phyloP scores from a whole-genome alignment of 2,888 invertebrate species.

The Macrosoma leucophasiata region DNA sequence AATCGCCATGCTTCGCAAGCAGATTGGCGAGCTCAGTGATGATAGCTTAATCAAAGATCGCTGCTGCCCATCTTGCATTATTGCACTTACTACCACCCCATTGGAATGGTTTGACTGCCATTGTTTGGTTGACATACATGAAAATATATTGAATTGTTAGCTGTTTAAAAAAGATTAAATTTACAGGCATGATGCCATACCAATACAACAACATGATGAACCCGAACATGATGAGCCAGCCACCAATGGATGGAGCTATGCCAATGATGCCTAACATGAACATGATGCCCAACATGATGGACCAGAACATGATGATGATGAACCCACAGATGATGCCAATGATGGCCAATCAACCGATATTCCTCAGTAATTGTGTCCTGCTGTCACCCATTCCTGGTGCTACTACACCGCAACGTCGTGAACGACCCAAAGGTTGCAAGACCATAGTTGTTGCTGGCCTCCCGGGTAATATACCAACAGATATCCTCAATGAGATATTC shows the following conservation, averaged over 20 bases:
- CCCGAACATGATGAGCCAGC: conserved; percentile 25
- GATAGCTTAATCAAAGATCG: too few species aligned
- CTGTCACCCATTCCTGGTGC: conserved; percentile 90
- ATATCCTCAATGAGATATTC: conserved; percentile 90
- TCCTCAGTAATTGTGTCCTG: conserved; percentile 84
- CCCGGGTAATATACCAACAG: conserved; percentile 89
- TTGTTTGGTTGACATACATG: too few species aligned
- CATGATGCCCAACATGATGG: conserved; percentile 59
- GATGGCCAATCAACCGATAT: conserved; percentile 39
- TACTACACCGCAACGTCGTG: conserved; percentile 86
- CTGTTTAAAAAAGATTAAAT: too few species aligned
- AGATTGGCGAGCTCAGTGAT: too few species aligned
- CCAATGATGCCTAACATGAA: conserved; percentile 29
- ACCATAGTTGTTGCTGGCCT: conserved; percentile 95
- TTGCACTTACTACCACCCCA: too few species aligned
- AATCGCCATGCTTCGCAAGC: too few species aligned
- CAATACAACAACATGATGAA: conserved; percentile 11
- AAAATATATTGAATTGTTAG: too few species aligned
- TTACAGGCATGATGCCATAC: too few species aligned
- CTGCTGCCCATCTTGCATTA: too few species aligned
- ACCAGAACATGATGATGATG: conserved; percentile 73
- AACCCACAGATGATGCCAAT: conserved; percentile 35
- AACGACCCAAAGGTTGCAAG: conserved; percentile 90
- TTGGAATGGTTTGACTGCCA: too few species aligned
- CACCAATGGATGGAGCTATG: conserved; percentile 35